Conservation (phyloP, 2,113 vertebrate species). For the Rhodinocichla rosea region DNA sequence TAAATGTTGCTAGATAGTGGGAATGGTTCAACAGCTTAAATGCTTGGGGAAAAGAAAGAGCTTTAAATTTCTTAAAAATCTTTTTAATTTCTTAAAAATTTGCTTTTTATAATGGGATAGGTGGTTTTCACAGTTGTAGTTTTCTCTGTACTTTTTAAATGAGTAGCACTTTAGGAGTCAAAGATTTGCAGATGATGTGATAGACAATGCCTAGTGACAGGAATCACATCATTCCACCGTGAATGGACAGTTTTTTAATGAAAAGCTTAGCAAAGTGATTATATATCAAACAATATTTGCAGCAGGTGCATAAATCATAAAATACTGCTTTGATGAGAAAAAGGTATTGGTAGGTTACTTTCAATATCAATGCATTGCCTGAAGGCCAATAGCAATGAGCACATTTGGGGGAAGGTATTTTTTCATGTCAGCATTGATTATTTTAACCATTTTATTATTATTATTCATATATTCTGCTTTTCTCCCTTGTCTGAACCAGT, state of each 20-base stretch:
- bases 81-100: background rate
- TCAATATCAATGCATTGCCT: background rate
- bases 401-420: fast-evolving
- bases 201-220: background rate
- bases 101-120: background rate
- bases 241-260: background rate
- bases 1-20: background rate
- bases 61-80: background rate
- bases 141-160: background rate
- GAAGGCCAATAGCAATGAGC: background rate
- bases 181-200: background rate
- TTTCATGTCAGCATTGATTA: fast-evolving
- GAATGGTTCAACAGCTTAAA: background rate
- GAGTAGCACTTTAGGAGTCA: background rate
- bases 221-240: background rate
- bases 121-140: background rate
- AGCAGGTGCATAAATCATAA: background rate
- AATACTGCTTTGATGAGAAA: background rate
- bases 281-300: background rate
- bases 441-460: background rate
- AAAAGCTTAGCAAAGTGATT: background rate
- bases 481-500: background rate
- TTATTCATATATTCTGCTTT: background rate
- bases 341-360: background rate
- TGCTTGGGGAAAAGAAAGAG: background rate